Base-by-base conservation (phyloP, 2,888 invertebrate genomes). In the Polylopha cassiicola region DNA sequence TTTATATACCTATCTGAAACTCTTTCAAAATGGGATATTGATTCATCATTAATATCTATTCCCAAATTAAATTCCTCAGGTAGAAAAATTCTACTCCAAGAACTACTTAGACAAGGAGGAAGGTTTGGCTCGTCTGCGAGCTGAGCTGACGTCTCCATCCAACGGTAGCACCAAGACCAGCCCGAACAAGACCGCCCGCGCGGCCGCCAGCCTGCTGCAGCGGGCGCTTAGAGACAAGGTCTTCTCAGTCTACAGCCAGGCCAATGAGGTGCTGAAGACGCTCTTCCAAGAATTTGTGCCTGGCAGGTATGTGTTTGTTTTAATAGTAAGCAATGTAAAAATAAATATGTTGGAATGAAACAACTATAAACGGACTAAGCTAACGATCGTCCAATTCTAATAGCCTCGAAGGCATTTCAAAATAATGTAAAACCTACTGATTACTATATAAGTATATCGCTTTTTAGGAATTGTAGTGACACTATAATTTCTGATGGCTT, bases 101-200 rank as follows among this genome's bases (percentile, higher is more conserved):
- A 95, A 94, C 70, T 96, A 93, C 73, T 89, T 94, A 27, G 95
- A 95, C 68, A 94, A 95, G 62, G 95, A 95, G 65, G 95, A 95
- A 60, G 95, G 95, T 0, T 71, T 96, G n/a, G 88, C 90, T 46
- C 87, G 90, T 9, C 74, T 95, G 1, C 66, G 81, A 0, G 70
- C 81, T 0, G 84, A 84, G 39, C 64, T 86, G 30, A 72, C 74
- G 0, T 65, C 75, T 1, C 82, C 84, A 0, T 73, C 82, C 1
- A 79, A 75, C 28, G 80, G 81, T 3, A 81, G 75, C 39, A 68
- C 67, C 1, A 82, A 81, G 58, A 84, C 81, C 0, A 87, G 87
- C 1, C 89, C 92, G 0, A 94, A 94, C 67, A 95, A 95, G 75
- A 92, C 92, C 0, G 93, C 94, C 0, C 82, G 95, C 10, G 95